Percentiles rank a stretch among this genome's conserved stretches.
Conservation (phyloP, 1,140 invertebrate genomes). For the Tachypleus tridentatus region DNA sequence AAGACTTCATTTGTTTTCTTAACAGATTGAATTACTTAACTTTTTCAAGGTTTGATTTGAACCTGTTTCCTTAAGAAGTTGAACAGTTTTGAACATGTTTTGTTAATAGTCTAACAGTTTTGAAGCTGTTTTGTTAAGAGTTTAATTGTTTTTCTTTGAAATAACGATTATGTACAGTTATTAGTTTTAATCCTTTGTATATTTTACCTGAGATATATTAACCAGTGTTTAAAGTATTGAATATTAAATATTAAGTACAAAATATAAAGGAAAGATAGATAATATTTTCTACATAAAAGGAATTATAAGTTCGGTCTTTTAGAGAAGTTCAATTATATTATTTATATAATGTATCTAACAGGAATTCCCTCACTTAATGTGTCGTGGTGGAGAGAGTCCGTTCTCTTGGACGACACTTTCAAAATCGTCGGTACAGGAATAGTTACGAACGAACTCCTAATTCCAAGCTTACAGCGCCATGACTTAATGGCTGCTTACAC, state of each 20-base stretch:
- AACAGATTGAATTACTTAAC: no score
- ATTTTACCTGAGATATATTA: not conserved
- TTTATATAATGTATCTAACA: slow-evolving; percentile 30
- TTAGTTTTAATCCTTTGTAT: not conserved
- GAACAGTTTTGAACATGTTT: not conserved
- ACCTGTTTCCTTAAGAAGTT: not conserved
- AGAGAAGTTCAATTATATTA: not conserved
- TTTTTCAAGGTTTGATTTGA: not conserved
- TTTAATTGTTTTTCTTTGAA: not conserved
- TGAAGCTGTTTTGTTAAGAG: not conserved
- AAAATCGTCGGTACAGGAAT: slow-evolving; percentile 41
- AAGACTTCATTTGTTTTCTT: no score
- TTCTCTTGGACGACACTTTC: slow-evolving; percentile 57
- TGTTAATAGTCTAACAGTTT: not conserved
- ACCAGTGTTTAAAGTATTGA: not conserved
- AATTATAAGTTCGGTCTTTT: not conserved
- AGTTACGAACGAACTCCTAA: slow-evolving; percentile 46
- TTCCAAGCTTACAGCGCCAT: slow-evolving; percentile 55
- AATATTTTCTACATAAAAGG: not conserved
- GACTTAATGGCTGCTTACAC: slow-evolving; percentile 70
- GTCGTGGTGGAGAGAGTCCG: slow-evolving; percentile 68
- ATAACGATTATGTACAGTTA: not conserved
- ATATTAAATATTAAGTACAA: not conserved
- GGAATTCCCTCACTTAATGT: slow-evolving; percentile 67
- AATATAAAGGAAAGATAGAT: not conserved